Evolutionary conservation across 2,113 vertebrate species (phyloP).

Genomic region (Malaclemys terrapin): DNA sequence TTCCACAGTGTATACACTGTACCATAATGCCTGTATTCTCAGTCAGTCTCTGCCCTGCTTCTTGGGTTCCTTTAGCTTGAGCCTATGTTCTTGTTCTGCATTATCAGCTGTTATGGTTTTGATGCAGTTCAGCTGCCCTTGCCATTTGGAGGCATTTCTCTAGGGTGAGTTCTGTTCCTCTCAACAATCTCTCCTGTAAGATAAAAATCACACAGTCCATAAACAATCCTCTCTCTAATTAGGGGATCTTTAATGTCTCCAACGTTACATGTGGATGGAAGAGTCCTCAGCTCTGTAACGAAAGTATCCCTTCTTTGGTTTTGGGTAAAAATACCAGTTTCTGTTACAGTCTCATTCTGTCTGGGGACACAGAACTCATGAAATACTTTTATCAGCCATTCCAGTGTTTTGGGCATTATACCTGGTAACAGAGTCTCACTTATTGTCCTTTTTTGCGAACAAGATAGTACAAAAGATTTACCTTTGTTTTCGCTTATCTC

Average conservation of each 20-base stretch:
- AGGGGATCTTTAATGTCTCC: constrained; percentile 30
- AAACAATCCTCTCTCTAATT: constrained; percentile 48
- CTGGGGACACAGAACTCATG: background rate
- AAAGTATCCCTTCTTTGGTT: background rate
- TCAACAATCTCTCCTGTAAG: constrained; percentile 42
- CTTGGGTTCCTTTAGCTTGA: constrained; percentile 23
- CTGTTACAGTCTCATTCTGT: background rate
- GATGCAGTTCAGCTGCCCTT: constrained; percentile 49
- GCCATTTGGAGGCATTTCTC: background rate
- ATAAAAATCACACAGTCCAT: constrained; percentile 48
- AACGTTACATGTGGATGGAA: constrained; percentile 33
- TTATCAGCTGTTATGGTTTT: constrained; percentile 25
- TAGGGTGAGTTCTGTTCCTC: background rate
- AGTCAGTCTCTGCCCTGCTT: background rate
- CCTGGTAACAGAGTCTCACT: background rate
- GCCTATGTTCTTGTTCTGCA: constrained; percentile 16
- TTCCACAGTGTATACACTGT: background rate
- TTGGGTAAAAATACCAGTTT: background rate
- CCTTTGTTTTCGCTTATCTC: constrained; percentile 15
- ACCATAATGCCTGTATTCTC: background rate
- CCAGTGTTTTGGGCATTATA: background rate
- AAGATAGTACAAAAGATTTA: constrained; percentile 3
- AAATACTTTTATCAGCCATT: background rate
- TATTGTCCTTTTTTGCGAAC: background rate
- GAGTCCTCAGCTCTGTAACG: constrained; percentile 34